Conservation (phyloP, 2,113 vertebrate species). For the Gallinago paraguaiae region DNA sequence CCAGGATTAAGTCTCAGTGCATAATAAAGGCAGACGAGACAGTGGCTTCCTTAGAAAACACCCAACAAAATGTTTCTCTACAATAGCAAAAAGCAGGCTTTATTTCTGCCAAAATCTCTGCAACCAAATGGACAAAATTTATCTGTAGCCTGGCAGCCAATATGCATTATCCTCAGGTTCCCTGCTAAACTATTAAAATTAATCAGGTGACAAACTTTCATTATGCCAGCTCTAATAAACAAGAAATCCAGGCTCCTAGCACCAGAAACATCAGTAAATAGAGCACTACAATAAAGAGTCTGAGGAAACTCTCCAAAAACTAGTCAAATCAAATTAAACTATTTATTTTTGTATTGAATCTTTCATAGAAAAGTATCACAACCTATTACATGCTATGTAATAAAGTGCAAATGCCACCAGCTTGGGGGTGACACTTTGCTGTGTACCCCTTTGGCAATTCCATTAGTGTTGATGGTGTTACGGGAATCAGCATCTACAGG, state of each 20-base stretch:
- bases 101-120: conserved; percentile 70
- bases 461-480: neutral
- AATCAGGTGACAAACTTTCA: conserved; percentile 78
- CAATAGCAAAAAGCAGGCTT: conserved; percentile 41
- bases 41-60: conserved; percentile 25
- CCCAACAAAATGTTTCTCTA: neutral
- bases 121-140: conserved; percentile 62
- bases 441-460: neutral
- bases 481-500: neutral
- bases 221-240: conserved; percentile 73
- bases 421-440: neutral
- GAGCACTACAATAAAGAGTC: conserved; percentile 50
- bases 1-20: neutral
- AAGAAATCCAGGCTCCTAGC: conserved; percentile 54
- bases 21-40: conserved; percentile 27
- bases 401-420: neutral
- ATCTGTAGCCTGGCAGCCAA: conserved; percentile 61
- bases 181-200: conserved; percentile 76
- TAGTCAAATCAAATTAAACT: conserved; percentile 45
- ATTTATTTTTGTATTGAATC: conserved; percentile 24
- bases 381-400: neutral
- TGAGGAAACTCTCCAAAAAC: conserved; percentile 28
- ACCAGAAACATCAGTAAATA: conserved; percentile 62
- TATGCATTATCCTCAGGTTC: conserved; percentile 67
- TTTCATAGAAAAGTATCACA: neutral